Base-by-base conservation (phyloP, 2,797 vertebrate species). In the Micromesistius poutassou region DNA sequence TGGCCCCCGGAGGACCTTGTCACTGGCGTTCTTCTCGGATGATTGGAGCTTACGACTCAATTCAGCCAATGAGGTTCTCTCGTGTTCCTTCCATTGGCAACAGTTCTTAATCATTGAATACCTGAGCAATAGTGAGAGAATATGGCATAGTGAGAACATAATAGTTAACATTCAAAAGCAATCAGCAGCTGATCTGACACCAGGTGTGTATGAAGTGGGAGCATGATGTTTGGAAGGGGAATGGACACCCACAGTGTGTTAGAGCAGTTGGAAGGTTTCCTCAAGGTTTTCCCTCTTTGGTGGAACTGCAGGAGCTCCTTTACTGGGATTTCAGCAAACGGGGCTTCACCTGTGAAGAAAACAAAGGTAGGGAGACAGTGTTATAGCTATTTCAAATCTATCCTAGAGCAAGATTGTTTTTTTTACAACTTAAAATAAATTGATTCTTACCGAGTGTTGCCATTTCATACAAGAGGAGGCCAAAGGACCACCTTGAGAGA, bases 391-490 rank as follows among this genome's bases (percentile, higher is more conserved):
- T 68, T 68, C 55, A 68, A 68, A 28, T 68, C n/a, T 68, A 28
- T 10, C n/a, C 62, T 68, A 9, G 62, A 28, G 62, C 28, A 68
- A 7, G n/a, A 28, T 28, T 1, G 2, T 9, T 35, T 28, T 62
- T 68, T 28, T 30, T 13, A 68, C 25, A 12, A 28, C 9, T 68
- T n/a, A 28, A 62, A 68, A 2, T 28, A 16, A 0, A n/a, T 19
- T 28, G 0, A 31, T 90, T 90, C 95, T 95, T 91, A 98, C 97
- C 97, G 77, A 98, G 84, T 30, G 97, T 96, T 80, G 95, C 93
- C 95, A 99, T 97, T 93, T 99, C 97, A 90, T 95, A 98, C 12
- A 99, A 87, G 12, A 98, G 89, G 82, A 98, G 91, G 38, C 97
- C 97, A 92, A 99, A 97, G 14, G 97, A 98, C 97, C 97, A 99